Base-by-base conservation (phyloP, 2,888 invertebrate genomes). In the Chymomyza amoena region DNA sequence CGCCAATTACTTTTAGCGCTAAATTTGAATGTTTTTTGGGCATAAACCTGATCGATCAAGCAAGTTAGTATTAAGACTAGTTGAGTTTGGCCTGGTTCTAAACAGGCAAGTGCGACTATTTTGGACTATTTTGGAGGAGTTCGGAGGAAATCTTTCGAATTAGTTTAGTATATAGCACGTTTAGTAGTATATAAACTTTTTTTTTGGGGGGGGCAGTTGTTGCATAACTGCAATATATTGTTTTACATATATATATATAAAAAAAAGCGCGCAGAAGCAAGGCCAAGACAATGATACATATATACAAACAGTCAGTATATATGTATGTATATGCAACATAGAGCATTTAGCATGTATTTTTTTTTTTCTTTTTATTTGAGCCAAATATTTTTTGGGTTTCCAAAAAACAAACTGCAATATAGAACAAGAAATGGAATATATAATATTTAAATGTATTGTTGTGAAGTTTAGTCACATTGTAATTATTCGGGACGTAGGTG, bases 401-500 rank as follows among this genome's bases (percentile, higher is more conserved):
- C 89, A 89, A 89, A 89, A 88, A 87, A 87, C 88, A 89, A 87
- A 90, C 84, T 84, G 86, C 84, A 82, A 79, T 77, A 75, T 78
- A 73, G 72, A 80, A 71, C 84, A 70, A 76, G 68, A 72, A 78
- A 75, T 78, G 78, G 69, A 78, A 78, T 73, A 77, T 69, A 77
- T 77, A 73, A 89, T 90, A 86, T 86, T 84, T 89, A 90, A 87
- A 89, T 91, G 91, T 91, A 90, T 90, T 88, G 89, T 90, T 90
- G 91, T 91, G 91, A 91, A 91, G 91, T 92, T 92, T 92, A 92
- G 91, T 92, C 92, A 92, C 92, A 92, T 91, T 90, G 90, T 91
- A 90, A 90, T 90, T 90, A 91, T 91, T 91, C 91, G 91, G 91
- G 91, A 91, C 89, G 91, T 91, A 92, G 91, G 90, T 90, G 90